These are phyloP conservation scores for Molorchus minor DNA, from an alignment of 2,888 invertebrate genomes.

Conservation along the genomic window DNA sequence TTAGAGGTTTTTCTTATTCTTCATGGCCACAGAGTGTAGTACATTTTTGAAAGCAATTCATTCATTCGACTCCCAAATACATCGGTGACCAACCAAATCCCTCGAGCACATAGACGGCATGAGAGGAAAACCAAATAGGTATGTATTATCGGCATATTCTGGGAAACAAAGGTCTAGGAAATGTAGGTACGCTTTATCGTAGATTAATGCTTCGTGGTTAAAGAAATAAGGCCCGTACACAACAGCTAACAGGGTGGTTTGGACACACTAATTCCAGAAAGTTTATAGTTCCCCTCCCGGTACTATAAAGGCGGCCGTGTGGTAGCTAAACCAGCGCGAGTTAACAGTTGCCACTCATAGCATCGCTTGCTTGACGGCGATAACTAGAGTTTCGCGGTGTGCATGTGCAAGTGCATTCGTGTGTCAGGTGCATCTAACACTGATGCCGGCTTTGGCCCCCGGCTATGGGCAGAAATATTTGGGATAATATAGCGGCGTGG, in stretches of 20 bases:
- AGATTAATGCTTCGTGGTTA: too few species aligned
- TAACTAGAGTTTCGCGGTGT: constrained; percentile 38
- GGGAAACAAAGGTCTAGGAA: too few species aligned
- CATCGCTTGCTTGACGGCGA: constrained; percentile 43
- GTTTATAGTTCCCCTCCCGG: constrained; percentile 36
- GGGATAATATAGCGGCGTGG: constrained; percentile 56
- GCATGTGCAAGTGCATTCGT: constrained; percentile 46
- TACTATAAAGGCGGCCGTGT: constrained; percentile 52
- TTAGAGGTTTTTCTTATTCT: too few species aligned
- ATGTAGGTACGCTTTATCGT: too few species aligned
- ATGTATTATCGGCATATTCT: too few species aligned
- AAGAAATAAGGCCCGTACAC: too few species aligned
- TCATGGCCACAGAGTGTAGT: too few species aligned
- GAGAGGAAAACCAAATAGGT: too few species aligned
- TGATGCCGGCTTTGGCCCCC: constrained; percentile 54
- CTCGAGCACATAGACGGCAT: too few species aligned
- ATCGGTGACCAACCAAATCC: too few species aligned
- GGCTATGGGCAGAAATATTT: constrained; percentile 58
- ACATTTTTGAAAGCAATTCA: too few species aligned
- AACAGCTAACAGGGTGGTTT: constrained; percentile 20
- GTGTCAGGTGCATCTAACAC: constrained; percentile 44
- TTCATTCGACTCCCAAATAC: too few species aligned
- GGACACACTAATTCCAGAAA: constrained; percentile 16
- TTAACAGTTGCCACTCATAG: constrained; percentile 45
- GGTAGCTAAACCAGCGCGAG: constrained; percentile 53